phyloP scores from a whole-genome alignment of 2,797 vertebrate species.

The Anguilla marmorata region DNA sequence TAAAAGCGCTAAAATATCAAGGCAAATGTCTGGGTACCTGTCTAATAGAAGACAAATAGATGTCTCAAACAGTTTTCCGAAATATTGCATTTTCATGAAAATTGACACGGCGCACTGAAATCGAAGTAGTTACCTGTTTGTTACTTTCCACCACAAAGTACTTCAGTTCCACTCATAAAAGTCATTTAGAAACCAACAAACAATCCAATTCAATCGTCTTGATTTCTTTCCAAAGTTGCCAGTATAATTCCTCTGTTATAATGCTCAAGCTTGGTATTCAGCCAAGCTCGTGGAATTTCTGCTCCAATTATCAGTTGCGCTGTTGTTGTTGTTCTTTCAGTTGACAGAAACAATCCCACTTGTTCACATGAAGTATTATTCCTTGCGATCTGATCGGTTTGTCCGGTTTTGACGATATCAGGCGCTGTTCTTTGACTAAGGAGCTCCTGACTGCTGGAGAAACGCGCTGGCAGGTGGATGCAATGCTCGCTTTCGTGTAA shows the following conservation, averaged over 20 bases:
- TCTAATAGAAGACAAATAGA: not conserved
- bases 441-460: slow-evolving; percentile 59
- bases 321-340: slow-evolving; percentile 14
- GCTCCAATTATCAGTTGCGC: slow-evolving; percentile 16
- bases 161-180: slow-evolving; percentile 56
- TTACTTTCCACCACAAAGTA: slow-evolving; percentile 52
- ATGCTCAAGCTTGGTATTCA: slow-evolving; percentile 26
- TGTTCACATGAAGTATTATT: not conserved
- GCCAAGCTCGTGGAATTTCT: slow-evolving; percentile 17
- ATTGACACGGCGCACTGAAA: not conserved
- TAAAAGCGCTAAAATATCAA: not conserved
- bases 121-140: slow-evolving; percentile 55
- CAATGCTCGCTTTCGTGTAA: slow-evolving; percentile 51
- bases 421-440: slow-evolving; percentile 21
- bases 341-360: slow-evolving; percentile 20
- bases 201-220: slow-evolving; percentile 49
- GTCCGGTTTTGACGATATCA: not conserved
- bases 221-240: slow-evolving; percentile 9
- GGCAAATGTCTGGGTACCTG: not conserved
- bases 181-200: slow-evolving; percentile 56
- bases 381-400: slow-evolving; percentile 1
- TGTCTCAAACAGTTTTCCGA: not conserved
- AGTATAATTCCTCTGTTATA: slow-evolving; percentile 27
- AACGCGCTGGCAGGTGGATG: slow-evolving; percentile 77
- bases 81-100: not conserved